These are phyloP conservation scores for Ditula angustiorana DNA, from an alignment of 2,888 invertebrate genomes.

Conservation along the genomic window DNA sequence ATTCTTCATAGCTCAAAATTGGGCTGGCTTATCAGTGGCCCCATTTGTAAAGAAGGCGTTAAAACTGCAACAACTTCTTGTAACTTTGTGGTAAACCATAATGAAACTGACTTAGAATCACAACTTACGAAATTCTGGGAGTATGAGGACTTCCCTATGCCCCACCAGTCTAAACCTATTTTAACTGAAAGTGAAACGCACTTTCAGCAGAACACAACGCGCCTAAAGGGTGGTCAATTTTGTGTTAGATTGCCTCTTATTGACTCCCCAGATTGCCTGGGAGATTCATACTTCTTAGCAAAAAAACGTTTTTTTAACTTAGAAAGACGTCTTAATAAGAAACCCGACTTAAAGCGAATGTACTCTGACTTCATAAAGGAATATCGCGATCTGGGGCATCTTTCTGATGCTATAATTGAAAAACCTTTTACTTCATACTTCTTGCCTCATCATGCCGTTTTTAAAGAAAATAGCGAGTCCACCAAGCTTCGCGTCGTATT, in stretches of 20 bases:
- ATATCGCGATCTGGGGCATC: not conserved
- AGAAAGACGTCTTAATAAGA: not conserved
- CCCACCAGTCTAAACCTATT: not conserved
- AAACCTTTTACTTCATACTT: not conserved
- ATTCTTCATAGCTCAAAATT: too few relatives aligned
- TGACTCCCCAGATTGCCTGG: constrained; percentile 6
- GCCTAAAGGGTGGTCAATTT: constrained; percentile 1
- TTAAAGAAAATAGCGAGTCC: not conserved
- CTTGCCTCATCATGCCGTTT: too few relatives aligned
- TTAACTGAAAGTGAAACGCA: not conserved
- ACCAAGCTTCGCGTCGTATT: not conserved
- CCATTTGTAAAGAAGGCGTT: too few relatives aligned
- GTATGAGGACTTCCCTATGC: not conserved
- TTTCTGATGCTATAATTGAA: not conserved
- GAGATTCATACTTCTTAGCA: not conserved
- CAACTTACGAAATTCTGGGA: not conserved
- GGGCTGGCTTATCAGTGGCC: too few relatives aligned
- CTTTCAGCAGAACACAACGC: constrained; percentile 6
- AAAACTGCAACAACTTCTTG: too few relatives aligned
- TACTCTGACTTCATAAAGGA: not conserved
- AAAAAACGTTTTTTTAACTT: too few relatives aligned
- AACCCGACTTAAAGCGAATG: not conserved
- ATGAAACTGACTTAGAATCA: too few relatives aligned
- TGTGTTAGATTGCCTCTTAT: constrained; percentile 10
- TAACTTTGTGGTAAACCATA: too few relatives aligned